Evolutionary conservation across 2,888 invertebrate genomes (phyloP).

Genomic region (Scrobipalpa atriplicella): DNA sequence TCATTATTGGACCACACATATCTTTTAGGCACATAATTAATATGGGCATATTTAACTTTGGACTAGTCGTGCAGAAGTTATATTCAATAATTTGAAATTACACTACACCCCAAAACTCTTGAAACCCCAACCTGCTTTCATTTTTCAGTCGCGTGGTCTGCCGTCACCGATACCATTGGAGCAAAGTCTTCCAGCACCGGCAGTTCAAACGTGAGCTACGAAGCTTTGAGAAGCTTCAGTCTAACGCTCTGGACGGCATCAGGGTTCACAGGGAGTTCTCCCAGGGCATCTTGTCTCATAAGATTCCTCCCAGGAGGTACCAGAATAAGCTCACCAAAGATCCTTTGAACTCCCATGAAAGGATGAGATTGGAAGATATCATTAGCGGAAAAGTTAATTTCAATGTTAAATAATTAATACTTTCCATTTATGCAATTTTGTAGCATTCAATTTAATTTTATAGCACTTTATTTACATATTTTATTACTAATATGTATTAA

Average conservation of each 20-base stretch:
- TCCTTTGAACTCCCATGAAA: conserved; percentile 61
- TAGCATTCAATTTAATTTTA: no score
- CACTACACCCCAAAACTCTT: no score
- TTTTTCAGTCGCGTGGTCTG: conserved; percentile 84
- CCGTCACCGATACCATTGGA: conserved; percentile 82
- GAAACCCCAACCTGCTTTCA: neutral
- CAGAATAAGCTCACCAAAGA: conserved; percentile 72
- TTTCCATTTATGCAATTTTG: neutral
- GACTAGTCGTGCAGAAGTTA: no score
- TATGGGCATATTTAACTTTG: no score
- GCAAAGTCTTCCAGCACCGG: conserved; percentile 75
- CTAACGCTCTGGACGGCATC: conserved; percentile 84
- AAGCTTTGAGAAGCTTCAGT: conserved; percentile 83
- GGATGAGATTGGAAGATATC: conserved; percentile 75
- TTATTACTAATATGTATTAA: no score
- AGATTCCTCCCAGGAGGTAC: conserved; percentile 71
- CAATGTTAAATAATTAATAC: conserved; percentile 50
- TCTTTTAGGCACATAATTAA: no score
- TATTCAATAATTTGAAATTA: no score
- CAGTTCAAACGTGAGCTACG: conserved; percentile 85
- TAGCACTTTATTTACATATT: no score
- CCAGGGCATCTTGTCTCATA: conserved; percentile 78
- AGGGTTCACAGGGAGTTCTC: conserved; percentile 85
- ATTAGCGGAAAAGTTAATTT: conserved; percentile 67
- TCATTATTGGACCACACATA: no score